Conservation (phyloP, 2,797 vertebrate species). For the Lithobates sylvaticus region DNA sequence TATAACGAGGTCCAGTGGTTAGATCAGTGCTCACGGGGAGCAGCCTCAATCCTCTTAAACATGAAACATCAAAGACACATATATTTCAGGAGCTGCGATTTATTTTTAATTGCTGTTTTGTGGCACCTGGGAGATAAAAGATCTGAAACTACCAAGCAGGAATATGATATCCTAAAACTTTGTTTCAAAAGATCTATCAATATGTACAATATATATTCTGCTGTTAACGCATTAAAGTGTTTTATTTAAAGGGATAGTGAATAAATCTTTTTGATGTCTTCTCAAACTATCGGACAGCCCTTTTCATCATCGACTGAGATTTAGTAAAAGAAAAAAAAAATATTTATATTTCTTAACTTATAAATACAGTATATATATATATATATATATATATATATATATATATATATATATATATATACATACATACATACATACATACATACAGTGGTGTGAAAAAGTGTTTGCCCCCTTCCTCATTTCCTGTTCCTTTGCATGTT, state of each 20-base stretch:
- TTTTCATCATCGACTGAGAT: neutral
- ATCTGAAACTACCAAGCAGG: conserved; percentile 15
- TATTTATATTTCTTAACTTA: neutral
- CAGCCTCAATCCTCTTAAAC: conserved; percentile 57
- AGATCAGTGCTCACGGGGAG: conserved; percentile 40
- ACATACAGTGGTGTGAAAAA: too few species aligned
- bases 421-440: neutral
- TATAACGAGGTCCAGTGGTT: conserved; percentile 54
- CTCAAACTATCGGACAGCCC: neutral
- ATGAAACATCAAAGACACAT: conserved; percentile 55
- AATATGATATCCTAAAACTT: conserved; percentile 48
- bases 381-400: too few species aligned
- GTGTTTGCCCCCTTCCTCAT: too few species aligned
- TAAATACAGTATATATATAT: neutral
- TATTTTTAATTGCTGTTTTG: conserved; percentile 63
- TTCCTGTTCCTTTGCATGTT: too few species aligned
- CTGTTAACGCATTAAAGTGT: neutral
- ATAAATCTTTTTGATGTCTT: conserved; percentile 20
- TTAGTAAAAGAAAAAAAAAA: neutral
- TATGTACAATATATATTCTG: conserved; percentile 23
- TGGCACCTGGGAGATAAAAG: conserved; percentile 60
- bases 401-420: too few species aligned
- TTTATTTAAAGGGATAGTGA: conserved; percentile 22
- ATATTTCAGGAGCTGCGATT: conserved; percentile 55
- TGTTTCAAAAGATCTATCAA: conserved; percentile 54